phyloP scores from a whole-genome alignment of 1,140 invertebrate species.

The Lithobius niger region DNA sequence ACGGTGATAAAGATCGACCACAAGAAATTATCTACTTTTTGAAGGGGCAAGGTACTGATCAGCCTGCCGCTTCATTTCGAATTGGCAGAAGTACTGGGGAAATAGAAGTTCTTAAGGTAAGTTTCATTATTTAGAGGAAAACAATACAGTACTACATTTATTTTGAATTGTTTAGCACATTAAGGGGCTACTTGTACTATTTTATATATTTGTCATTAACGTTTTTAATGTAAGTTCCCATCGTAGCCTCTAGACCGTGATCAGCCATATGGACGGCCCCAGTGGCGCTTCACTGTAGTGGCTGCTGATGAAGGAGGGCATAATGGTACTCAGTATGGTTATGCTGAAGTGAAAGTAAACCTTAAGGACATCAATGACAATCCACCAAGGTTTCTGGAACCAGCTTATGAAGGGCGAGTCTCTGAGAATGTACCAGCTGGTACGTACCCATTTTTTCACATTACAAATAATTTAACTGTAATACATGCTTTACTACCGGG shows the following conservation, averaged over 20 bases:
- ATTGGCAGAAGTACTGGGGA: slow-evolving; percentile 2
- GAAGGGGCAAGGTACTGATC: not conserved
- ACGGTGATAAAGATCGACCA: slow-evolving; percentile 8
- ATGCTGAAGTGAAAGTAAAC: slow-evolving; percentile 33
- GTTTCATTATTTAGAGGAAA: too few species aligned
- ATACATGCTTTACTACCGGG: too few species aligned
- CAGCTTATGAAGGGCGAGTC: slow-evolving; percentile 13
- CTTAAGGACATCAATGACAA: slow-evolving; percentile 40
- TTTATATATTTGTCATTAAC: too few species aligned
- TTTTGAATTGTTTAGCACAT: too few species aligned
- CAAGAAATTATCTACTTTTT: slow-evolving; percentile 5
- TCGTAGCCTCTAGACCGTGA: slow-evolving; percentile 64
- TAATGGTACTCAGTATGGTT: slow-evolving; percentile 27
- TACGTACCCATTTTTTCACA: too few species aligned
- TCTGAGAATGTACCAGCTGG: too few species aligned
- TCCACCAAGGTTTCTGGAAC: slow-evolving; percentile 31
- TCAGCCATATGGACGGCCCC: slow-evolving; percentile 60
- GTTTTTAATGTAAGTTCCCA: too few species aligned
- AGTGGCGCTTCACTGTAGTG: slow-evolving; percentile 67
- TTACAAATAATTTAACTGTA: too few species aligned
- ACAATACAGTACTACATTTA: too few species aligned
- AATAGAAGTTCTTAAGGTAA: slow-evolving; percentile 4
- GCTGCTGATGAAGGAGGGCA: slow-evolving; percentile 64
- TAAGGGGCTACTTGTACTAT: too few species aligned
- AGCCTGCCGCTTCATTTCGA: not conserved